Percentiles rank a stretch among this genome's conserved stretches.
These are phyloP conservation scores for Anagrus nilaparvatae DNA, from an alignment of 1,140 invertebrate genomes.

Conservation along the genomic window DNA sequence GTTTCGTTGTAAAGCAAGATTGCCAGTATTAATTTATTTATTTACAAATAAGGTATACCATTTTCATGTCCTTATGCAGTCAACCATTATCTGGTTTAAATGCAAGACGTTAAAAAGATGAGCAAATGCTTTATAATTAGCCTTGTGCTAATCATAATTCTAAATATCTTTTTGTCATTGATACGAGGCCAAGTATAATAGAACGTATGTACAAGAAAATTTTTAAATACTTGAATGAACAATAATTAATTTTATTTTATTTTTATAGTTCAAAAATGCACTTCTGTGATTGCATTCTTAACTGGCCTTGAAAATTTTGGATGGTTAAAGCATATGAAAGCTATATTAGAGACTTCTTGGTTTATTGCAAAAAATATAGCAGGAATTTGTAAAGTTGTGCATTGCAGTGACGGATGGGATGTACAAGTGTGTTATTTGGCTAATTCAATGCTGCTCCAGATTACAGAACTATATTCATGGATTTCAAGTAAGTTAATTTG, in stretches of 20 bases:
- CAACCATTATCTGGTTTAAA: too few relatives aligned
- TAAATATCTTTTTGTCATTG: slow-evolving; percentile 93
- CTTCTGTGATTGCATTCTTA: slow-evolving; percentile 83
- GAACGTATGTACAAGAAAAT: neutral
- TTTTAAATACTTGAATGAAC: neutral
- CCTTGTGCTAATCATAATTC: slow-evolving; percentile 80
- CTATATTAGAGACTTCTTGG: slow-evolving; percentile 84
- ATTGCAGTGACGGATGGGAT: slow-evolving; percentile 97
- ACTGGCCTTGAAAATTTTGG: slow-evolving; percentile 85
- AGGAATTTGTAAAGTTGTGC: slow-evolving; percentile 86
- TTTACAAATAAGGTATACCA: slow-evolving; percentile 84
- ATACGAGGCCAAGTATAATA: slow-evolving; percentile 87
- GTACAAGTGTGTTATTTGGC: slow-evolving; percentile 92
- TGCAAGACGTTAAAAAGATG: too few relatives aligned
- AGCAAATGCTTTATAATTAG: slow-evolving; percentile 89
- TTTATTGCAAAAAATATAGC: slow-evolving; percentile 79
- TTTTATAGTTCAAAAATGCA: slow-evolving; percentile 68
- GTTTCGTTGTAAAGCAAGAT: slow-evolving; percentile 90
- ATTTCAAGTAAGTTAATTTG: too few relatives aligned
- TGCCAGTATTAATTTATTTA: slow-evolving; percentile 92
- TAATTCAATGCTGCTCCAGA: slow-evolving; percentile 87
- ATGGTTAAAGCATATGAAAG: slow-evolving; percentile 93
- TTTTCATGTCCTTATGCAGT: too few relatives aligned
- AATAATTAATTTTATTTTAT: slow-evolving; percentile 3
- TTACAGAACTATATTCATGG: slow-evolving; percentile 92